Evolutionary conservation across 2,113 vertebrate species (phyloP), one percentile per base, ranked within the genome.

Genomic region (Gymnocephalus cernua): DNA sequence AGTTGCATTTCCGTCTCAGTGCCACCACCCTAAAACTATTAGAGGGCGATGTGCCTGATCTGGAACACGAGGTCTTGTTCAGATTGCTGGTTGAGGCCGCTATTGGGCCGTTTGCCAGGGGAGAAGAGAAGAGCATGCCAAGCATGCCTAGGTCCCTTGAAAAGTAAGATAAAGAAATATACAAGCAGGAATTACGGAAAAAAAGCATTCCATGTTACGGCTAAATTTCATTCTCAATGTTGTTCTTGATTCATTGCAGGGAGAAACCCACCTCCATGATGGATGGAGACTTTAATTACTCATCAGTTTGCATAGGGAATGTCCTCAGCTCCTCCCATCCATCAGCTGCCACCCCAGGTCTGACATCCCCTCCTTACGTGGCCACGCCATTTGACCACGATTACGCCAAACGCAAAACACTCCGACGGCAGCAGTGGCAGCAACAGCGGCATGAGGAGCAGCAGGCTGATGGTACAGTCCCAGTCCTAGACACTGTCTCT

Each of bases 391-490:
- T 98, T 97, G 98, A 99, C 97, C 98, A 99, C 92, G 98, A 99
- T 98, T 99, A 99, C 98, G 96, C 97, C 97, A 99, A 99, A 97
- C 97, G 98, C 97, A 99, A 99, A 99, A 98, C 96, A 94, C 96
- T 95, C 94, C 96, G 95, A 93, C 97, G 97, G 95, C 94, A 93
- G 91, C 95, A 95, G 92, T 91, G 91, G 93, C 92, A 94, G 92
- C 90, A 93, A 90, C 93, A 94, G 86, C 90, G 93, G 93, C 91
- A 94, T 90, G 93, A 94, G 88, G 96, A 97, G 96, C 96, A 95
- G 89, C 96, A 97, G 95, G 96, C 96, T 95, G 98, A 99, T 95
- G 98, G 98, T 99, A 99, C 94, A 98, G 97, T 99, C 96, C 96
- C 96, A 96, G 97, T 96, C 97, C 95, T 97, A 96, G 95, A 95